phyloP scores from a whole-genome alignment of 1,140 invertebrate species.

The Caligus rogercresseyi region DNA sequence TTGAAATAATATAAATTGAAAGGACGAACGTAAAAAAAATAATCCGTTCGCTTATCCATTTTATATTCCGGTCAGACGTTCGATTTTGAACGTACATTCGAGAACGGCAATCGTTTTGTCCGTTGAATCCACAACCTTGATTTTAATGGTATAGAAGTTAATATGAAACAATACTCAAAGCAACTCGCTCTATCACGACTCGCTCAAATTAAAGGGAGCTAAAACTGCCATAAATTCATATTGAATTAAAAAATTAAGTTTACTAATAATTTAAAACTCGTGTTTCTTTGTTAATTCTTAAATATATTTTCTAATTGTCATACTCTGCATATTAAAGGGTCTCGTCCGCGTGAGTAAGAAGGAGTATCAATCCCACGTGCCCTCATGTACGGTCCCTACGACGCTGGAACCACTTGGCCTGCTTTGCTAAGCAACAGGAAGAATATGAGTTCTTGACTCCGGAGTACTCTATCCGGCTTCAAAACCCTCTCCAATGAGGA shows the following conservation, averaged over 20 bases:
- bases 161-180: too few relatives aligned
- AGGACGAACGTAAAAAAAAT: too few relatives aligned
- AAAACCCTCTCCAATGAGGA: conserved; percentile 51
- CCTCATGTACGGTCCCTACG: conserved; percentile 47
- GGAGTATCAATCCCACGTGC: conserved; percentile 60
- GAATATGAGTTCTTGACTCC: conserved; percentile 52
- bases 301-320: background rate
- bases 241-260: background rate
- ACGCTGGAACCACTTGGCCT: conserved; percentile 76
- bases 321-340: conserved; percentile 36
- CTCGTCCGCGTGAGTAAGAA: conserved; percentile 65
- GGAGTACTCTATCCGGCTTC: conserved; percentile 54
- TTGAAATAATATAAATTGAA: too few relatives aligned
- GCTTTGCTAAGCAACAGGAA: conserved; percentile 59
- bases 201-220: too few relatives aligned
- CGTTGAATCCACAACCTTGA: too few relatives aligned
- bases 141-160: too few relatives aligned
- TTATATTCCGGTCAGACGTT: too few relatives aligned
- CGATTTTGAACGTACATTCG: too few relatives aligned
- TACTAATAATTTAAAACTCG: background rate
- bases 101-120: too few relatives aligned
- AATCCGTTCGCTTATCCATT: too few relatives aligned
- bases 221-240: too few relatives aligned
- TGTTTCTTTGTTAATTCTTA: conserved; percentile 4
- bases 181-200: too few relatives aligned